phyloP scores from a whole-genome alignment of 2,888 invertebrate species.

The Mongoloraphidia duomilia region DNA sequence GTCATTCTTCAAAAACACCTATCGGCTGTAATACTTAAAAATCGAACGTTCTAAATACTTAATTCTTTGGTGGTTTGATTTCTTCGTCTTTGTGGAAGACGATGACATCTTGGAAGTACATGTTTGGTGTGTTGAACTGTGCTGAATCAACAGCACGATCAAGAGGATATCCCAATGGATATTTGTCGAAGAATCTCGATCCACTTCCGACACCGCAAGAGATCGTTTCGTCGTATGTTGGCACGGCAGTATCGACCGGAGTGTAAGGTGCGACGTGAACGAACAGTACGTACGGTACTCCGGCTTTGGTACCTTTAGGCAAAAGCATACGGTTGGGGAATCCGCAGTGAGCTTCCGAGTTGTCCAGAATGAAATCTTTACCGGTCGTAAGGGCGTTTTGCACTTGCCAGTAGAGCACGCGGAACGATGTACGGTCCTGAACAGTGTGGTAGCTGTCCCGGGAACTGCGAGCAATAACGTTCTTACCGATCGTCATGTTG shows the following conservation, averaged over 20 bases:
- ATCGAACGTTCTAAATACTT: background rate
- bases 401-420: conserved; percentile 34
- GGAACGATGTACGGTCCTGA: conserved; percentile 47
- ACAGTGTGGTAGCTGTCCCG: conserved; percentile 47
- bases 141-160: conserved; percentile 41
- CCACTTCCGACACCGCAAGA: conserved; percentile 38
- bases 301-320: conserved; percentile 48
- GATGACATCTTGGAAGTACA: conserved; percentile 42
- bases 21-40: background rate
- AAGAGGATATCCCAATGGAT: conserved; percentile 52
- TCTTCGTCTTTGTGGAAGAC: conserved; percentile 40
- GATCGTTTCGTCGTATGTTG: conserved; percentile 33
- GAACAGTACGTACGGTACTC: conserved; percentile 47
- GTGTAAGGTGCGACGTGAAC: conserved; percentile 43
- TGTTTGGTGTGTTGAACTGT: conserved; percentile 45
- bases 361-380: conserved; percentile 36
- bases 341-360: conserved; percentile 43
- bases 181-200: conserved; percentile 37
- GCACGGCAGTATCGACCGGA: conserved; percentile 31
- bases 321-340: conserved; percentile 50
- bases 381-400: conserved; percentile 38
- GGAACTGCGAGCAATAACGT: conserved; percentile 35
- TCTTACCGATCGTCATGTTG: conserved; percentile 46
- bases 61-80: conserved; percentile 2
- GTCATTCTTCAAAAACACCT: too few species aligned